Evolutionary conservation across 2,888 invertebrate species (phyloP), one percentile per base, ranked within the genome.

Genomic region (Lasiommata megera): DNA sequence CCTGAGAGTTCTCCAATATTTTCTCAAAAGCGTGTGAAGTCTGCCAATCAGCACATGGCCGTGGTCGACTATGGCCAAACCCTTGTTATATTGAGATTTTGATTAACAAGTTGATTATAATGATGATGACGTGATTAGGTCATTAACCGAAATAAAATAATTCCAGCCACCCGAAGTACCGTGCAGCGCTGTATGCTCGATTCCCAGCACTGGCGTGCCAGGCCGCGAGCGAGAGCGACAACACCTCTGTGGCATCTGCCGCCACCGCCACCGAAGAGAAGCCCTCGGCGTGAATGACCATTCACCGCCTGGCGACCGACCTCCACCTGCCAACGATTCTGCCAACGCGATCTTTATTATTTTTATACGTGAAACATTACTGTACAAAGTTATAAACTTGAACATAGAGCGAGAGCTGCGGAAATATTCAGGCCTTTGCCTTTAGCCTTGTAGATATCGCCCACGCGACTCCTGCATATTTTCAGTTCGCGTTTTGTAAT

Each of bases 181-280:
- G 95, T 67, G 93, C 93, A 58, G 96, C 94, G 38, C 88, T 97
- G 63, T 93, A 94, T 82, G 93, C 94, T 88, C 94, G 93, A 79
- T 95, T 96, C 93, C 96, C 96, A 29, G 93, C 94, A 60, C 88
- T 96, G 73, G 92, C 94, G 12, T 95, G 95, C 76, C 93, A 93
- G 61, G 80, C 91, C 1, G 82, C 91, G 36, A 87, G 90, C 17
- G 93, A 93, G 12, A n/a, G 16, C 57, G 94, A 94, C 64, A 87
- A 90, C 17, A 92, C 91, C 41, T 95, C 95, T 3, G 93, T 93
- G 44, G 93, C 92, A 3, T 95, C 95, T 6, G 94, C 93, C 17
- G 92, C 93, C 55, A 95, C 95, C 54, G 93, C 93, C 46, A 93
- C 94, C 58, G 93, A 93, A 66, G 94, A 95, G 73, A 94, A 94